Base-by-base conservation (phyloP, 2,113 vertebrate species). In the Conger conger region DNA sequence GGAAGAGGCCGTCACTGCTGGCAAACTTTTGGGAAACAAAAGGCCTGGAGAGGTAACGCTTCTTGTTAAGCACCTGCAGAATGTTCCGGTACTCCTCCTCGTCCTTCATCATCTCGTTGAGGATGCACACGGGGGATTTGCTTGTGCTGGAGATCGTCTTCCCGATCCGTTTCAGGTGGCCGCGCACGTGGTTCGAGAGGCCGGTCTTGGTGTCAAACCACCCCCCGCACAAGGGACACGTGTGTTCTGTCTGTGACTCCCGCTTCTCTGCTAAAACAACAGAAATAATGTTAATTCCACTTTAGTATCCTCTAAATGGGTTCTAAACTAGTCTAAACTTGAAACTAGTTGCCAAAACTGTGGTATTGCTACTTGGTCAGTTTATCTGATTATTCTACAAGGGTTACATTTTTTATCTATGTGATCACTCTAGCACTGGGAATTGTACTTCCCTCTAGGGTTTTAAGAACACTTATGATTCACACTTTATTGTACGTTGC, bases 151-250 rank as follows among this genome's bases (percentile, higher is more conserved):
- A 95, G 82, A 97, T 95, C 84, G 96, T 96, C 92, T 95, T 95
- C 82, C 97, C 97, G 85, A 98, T 96, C 90, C 95, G 95, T 92
- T 98, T 99, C 90, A 98, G 93, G 91, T 99, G 97, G 92, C 97
- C 97, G 91, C 97, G 96, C 88, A 98, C 96, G 33, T 99, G 97
- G 94, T 99, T 98, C 90, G 97, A 97, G 89, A 98, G 96, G 90
- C 97, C 97, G 84, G 97, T 98, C 95, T 97, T 97, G 81, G 96
- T 97, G 93, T 98, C 96, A 77, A 98, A 99, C 96, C 97, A 97
- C 88, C 96, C 96, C 89, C 96, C 95, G 90, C 97, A 98, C 86
- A 98, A 93, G 77, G 97, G 96, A 91, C 97, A 98, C 0, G 94
- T 96, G 88, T 97, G 96, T 91, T 97, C 96, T 86, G 95, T 96